These are phyloP conservation scores for Pomatorhinus ruficollis DNA, from an alignment of 2,113 vertebrate genomes.

Conservation along the genomic window DNA sequence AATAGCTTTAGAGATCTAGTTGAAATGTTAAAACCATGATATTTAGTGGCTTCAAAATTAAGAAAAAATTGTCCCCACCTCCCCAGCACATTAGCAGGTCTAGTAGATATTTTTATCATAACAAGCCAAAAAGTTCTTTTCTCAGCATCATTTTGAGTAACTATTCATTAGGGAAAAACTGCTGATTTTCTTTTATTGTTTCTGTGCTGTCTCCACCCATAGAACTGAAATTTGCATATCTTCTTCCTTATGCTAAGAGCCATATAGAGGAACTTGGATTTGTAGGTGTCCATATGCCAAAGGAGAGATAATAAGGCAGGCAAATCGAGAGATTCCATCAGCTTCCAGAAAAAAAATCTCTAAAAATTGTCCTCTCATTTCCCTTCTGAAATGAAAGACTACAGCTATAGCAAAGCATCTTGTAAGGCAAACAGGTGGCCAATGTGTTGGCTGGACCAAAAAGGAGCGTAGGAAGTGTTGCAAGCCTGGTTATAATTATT, in stretches of 20 bases:
- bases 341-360: neutral
- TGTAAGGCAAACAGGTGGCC: neutral
- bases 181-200: neutral
- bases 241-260: neutral
- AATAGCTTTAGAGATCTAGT: neutral
- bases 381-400: neutral
- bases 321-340: neutral
- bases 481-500: slow-evolving; percentile 36
- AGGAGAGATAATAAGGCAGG: neutral
- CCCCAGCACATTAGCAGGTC: neutral
- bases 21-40: neutral
- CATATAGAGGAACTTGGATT: neutral
- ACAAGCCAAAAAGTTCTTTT: neutral
- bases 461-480: slow-evolving; percentile 28
- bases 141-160: neutral
- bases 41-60: neutral
- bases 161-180: neutral
- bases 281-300: neutral
- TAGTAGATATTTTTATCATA: neutral
- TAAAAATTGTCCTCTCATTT: neutral
- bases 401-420: neutral
- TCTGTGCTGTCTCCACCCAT: neutral
- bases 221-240: neutral
- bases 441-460: slow-evolving; percentile 41
- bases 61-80: neutral